A percentile compares a stretch with the other conserved stretches of the same genome.
phyloP scores from a whole-genome alignment of 1,140 invertebrate genomes.

The Gryon sp. region DNA sequence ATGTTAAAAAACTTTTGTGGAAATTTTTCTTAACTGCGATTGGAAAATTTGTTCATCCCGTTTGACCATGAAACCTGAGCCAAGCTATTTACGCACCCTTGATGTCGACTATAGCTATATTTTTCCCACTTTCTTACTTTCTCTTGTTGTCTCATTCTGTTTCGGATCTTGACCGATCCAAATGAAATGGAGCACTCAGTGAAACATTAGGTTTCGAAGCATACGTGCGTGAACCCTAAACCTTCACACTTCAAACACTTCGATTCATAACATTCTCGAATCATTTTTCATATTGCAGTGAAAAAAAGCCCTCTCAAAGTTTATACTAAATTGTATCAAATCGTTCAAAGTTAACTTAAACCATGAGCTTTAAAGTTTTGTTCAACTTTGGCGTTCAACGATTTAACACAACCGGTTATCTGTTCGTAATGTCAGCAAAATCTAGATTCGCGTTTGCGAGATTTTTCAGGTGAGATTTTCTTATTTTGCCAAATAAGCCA shows the following conservation, averaged over 20 bases:
- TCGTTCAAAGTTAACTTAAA: too few relatives aligned
- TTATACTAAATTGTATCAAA: too few relatives aligned
- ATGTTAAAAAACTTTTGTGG: too few relatives aligned
- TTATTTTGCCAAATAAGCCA: too few relatives aligned
- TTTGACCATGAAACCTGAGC: too few relatives aligned
- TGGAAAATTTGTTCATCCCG: too few relatives aligned
- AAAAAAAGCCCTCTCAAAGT: too few relatives aligned
- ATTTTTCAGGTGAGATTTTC: conserved; percentile 56
- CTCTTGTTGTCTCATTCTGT: conserved; percentile 29
- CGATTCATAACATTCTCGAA: too few relatives aligned
- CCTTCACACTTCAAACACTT: too few relatives aligned
- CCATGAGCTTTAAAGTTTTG: conserved; percentile 53
- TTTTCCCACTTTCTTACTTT: conserved; percentile 49
- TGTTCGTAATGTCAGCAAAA: too few relatives aligned
- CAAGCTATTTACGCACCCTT: conserved; percentile 49
- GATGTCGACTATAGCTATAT: conserved; percentile 36
- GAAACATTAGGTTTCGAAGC: conserved; percentile 38
- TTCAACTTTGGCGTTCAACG: conserved; percentile 30
- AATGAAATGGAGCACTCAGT: conserved; percentile 27
- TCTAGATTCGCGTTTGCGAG: conserved; percentile 48
- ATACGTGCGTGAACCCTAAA: conserved; percentile 24
- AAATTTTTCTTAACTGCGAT: too few relatives aligned
- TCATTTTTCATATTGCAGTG: too few relatives aligned
- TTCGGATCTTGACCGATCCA: conserved; percentile 21
- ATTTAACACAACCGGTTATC: conserved; percentile 35